Conservation (phyloP, 53 echinoderm and acorn worm species). For the Zoroaster sp. region DNA sequence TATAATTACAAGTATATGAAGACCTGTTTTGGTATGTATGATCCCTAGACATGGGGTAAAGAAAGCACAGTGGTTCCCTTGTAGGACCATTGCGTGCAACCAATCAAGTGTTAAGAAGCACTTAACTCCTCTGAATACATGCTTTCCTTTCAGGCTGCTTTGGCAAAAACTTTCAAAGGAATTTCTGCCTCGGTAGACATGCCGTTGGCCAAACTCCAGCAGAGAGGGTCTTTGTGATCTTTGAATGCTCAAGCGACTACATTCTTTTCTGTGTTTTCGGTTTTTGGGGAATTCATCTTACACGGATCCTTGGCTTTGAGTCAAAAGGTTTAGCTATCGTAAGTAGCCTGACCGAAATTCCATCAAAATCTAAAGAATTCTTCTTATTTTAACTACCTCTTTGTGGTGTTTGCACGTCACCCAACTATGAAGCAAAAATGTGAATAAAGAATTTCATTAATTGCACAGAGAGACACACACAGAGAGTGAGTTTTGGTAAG, state of each 20-base stretch:
- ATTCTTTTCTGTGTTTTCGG: background rate
- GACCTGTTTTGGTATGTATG: background rate
- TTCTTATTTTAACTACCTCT: background rate
- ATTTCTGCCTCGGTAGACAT: slow-evolving; percentile 45
- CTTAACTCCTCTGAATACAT: slow-evolving; percentile 21
- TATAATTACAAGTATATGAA: too few relatives aligned
- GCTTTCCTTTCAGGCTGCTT: background rate
- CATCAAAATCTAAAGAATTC: background rate
- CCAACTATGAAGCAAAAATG: background rate
- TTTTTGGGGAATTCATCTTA: background rate
- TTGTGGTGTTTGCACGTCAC: background rate
- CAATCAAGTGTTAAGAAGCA: slow-evolving; percentile 51
- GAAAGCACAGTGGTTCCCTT: background rate
- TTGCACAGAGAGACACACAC: background rate
- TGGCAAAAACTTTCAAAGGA: slow-evolving; percentile 33
- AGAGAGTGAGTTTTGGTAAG: background rate
- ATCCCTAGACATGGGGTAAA: slow-evolving; percentile 7
- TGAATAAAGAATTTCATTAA: background rate
- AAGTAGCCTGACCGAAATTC: background rate
- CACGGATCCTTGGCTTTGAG: background rate
- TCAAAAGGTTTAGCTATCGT: background rate
- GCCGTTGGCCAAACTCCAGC: slow-evolving; percentile 1
- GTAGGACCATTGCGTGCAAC: background rate
- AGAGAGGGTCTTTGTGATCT: slow-evolving; percentile 13
- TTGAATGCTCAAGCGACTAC: background rate